Conservation (phyloP, 2,797 vertebrate genomes). For the Eospalax fontanierii region DNA sequence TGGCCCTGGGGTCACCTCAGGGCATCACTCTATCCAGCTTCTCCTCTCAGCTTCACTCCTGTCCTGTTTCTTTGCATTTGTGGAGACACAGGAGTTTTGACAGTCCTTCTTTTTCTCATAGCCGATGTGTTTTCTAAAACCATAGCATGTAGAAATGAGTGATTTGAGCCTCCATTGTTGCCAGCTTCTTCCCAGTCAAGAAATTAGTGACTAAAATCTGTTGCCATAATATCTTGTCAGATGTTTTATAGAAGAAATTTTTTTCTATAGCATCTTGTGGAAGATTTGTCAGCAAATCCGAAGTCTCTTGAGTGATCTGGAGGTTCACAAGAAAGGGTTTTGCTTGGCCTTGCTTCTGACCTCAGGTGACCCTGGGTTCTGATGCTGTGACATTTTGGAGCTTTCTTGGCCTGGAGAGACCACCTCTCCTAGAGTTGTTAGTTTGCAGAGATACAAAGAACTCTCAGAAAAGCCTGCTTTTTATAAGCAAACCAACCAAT, state of each 20-base stretch:
- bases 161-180: not conserved
- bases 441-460: not conserved
- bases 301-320: not conserved
- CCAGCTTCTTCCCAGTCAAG: not conserved
- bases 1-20: not conserved
- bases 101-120: not conserved
- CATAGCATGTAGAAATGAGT: not conserved
- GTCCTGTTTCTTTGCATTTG: not conserved
- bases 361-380: not conserved
- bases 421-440: not conserved
- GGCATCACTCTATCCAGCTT: not conserved
- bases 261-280: not conserved
- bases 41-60: not conserved
- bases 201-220: not conserved
- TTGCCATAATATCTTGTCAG: not conserved
- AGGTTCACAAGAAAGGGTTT: not conserved
- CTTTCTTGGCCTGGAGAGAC: not conserved
- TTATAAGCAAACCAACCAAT: not conserved
- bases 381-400: not conserved
- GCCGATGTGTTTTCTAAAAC: not conserved
- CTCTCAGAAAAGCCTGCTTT: not conserved
- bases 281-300: not conserved
- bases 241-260: not conserved
- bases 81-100: fast-evolving
- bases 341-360: not conserved